A percentile compares a stretch with the other conserved stretches of the same genome.
Evolutionary conservation across 2,888 invertebrate species (phyloP).

Genomic region (Nomada fucata): DNA sequence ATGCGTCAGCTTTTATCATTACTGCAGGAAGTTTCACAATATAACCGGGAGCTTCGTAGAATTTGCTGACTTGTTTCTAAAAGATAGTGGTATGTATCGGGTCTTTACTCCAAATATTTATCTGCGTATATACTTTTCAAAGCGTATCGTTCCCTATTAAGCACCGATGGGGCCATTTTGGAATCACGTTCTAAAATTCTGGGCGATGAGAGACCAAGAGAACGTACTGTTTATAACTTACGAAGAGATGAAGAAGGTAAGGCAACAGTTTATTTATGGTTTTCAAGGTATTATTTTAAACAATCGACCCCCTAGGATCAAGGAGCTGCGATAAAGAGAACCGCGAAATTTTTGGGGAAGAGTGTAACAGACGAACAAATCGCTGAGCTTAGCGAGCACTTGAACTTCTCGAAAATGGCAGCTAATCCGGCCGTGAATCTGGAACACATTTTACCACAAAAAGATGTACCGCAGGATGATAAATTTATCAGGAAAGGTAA

Average conservation of each 20-base stretch:
- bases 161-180: slow-evolving; percentile 81
- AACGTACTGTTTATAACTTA: slow-evolving; percentile 87
- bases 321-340: slow-evolving; percentile 87
- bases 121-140: background rate
- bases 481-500: slow-evolving; percentile 91
- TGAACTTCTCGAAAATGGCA: slow-evolving; percentile 93
- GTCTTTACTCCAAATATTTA: background rate
- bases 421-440: slow-evolving; percentile 92
- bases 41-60: slow-evolving; percentile 88
- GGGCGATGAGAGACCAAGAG: slow-evolving; percentile 84
- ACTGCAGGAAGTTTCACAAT: slow-evolving; percentile 90
- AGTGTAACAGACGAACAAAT: slow-evolving; percentile 88
- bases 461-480: slow-evolving; percentile 84
- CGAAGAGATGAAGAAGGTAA: slow-evolving; percentile 86
- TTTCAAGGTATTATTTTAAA: background rate
- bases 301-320: slow-evolving; percentile 86
- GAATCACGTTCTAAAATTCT: slow-evolving; percentile 83
- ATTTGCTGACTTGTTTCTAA: slow-evolving; percentile 90
- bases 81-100: slow-evolving; percentile 86
- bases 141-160: slow-evolving; percentile 50
- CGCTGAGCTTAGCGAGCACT: slow-evolving; percentile 88
- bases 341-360: slow-evolving; percentile 90
- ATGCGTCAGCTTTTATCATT: slow-evolving; percentile 94
- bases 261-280: background rate
- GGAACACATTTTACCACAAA: slow-evolving; percentile 87